These are phyloP conservation scores for Drosophila colorata DNA, from an alignment of 2,888 invertebrate genomes.

Conservation along the genomic window DNA sequence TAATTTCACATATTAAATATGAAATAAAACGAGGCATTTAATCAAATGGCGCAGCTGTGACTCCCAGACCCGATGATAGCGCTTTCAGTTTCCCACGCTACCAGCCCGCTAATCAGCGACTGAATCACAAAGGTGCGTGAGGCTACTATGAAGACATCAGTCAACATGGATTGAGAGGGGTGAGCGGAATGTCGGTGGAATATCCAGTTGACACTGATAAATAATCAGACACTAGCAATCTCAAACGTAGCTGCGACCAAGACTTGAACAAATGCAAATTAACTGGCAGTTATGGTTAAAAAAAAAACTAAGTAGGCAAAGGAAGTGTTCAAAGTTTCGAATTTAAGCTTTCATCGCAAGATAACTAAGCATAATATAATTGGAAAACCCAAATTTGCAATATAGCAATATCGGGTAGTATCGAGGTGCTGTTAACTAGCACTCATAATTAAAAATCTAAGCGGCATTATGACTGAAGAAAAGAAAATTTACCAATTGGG, in stretches of 20 bases:
- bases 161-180: slow-evolving; percentile 13
- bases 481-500: no score
- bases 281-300: neutral
- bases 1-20: slow-evolving; percentile 79
- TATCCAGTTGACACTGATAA: slow-evolving; percentile 46
- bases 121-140: slow-evolving; percentile 63
- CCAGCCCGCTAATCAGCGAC: slow-evolving; percentile 34
- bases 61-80: slow-evolving; percentile 51
- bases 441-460: no score
- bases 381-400: no score
- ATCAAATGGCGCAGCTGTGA: slow-evolving; percentile 74
- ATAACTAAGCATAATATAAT: no score
- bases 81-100: slow-evolving; percentile 72
- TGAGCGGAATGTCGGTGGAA: neutral
- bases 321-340: neutral
- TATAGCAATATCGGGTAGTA: no score
- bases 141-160: slow-evolving; percentile 66
- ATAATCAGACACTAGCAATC: slow-evolving; percentile 43
- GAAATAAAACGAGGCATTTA: slow-evolving; percentile 77
- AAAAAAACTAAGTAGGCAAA: slow-evolving; percentile 1
- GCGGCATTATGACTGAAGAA: no score
- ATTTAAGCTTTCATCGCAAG: no score
- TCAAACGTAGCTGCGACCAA: neutral
- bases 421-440: no score
- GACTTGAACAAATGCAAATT: slow-evolving; percentile 23